Base-by-base conservation (phyloP, 2,113 vertebrate species). In the Chionodraco myersi region DNA sequence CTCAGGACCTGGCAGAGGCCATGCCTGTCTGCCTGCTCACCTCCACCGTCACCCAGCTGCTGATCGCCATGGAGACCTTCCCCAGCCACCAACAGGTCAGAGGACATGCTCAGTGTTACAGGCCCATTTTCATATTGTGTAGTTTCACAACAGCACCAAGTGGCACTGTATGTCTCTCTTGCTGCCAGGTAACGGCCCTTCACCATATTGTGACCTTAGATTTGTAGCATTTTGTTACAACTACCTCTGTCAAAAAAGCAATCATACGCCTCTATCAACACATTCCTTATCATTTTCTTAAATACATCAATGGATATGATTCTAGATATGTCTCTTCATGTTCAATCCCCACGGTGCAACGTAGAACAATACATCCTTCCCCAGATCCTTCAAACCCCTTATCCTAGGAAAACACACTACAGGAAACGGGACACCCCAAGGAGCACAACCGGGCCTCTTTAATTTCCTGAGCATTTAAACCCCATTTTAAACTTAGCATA, bases 41-140 rank as follows among this genome's bases (percentile, higher is more conserved):
- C 1, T 93, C 95, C 63, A 94, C 97, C 58, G 96, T 97, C 34
- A 94, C 95, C 75, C 91, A 96, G 83, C 95, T 99, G n/a, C 93
- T 98, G 77, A 90, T 94, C 72, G 94, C 96, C 87, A 98, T 99
- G 97, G 96, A 96, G 77, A 96, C 95, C 83, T 99, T 98, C 86
- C 97, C 97, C 18, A 96, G 95, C 62, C 96, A 98, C 79, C 95
- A 96, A 58, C 97, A 94, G 94, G 94, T 94, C 62, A 71, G 68
- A 16, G 21, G 10, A 56, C 9, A 6, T 1, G 3, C 41, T 68
- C 2, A 26, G 2, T 53, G 72, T 56, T 30, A 59, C 36, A 77
- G 7, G 62, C 62, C 8, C 41, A 73, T 36, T 3, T 52, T 21
- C 5, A 49, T 45, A 26, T 30, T 7, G 21, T 15, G 3, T 16